Conservation (phyloP, 2,888 invertebrate species). For the Octonoba sinensis region DNA sequence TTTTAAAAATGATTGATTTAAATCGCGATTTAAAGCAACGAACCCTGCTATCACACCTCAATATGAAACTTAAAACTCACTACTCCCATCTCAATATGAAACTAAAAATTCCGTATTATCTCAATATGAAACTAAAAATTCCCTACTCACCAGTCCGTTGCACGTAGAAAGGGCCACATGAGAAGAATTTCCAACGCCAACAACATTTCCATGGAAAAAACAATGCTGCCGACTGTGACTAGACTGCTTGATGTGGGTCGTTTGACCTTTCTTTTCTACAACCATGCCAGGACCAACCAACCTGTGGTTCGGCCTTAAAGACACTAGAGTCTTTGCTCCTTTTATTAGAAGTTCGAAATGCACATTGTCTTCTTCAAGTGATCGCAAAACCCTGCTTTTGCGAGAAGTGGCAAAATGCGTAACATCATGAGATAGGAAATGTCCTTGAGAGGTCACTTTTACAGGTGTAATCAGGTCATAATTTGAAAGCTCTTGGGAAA, state of each 20-base stretch:
- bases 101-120: too few relatives aligned
- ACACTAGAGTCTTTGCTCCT: constrained; percentile 72
- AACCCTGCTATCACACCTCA: too few relatives aligned
- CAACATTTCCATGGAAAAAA: constrained; percentile 74
- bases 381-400: constrained; percentile 67
- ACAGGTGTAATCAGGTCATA: constrained; percentile 34
- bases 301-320: constrained; percentile 74
- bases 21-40: too few relatives aligned
- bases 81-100: too few relatives aligned
- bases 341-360: constrained; percentile 74
- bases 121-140: too few relatives aligned
- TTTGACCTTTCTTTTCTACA: constrained; percentile 69
- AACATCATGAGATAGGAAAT: constrained; percentile 33
- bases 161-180: constrained; percentile 75
- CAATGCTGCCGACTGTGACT: constrained; percentile 70
- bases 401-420: constrained; percentile 11
- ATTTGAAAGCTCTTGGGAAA: constrained; percentile 27
- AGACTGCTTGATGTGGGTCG: constrained; percentile 61
- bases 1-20: background rate
- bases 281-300: constrained; percentile 73
- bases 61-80: too few relatives aligned
- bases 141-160: constrained; percentile 71
- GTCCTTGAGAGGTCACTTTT: constrained; percentile 42
- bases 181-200: constrained; percentile 72
- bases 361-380: constrained; percentile 70